phyloP scores from a whole-genome alignment of 2,113 vertebrate species.

The Gallinago jamesoni region DNA sequence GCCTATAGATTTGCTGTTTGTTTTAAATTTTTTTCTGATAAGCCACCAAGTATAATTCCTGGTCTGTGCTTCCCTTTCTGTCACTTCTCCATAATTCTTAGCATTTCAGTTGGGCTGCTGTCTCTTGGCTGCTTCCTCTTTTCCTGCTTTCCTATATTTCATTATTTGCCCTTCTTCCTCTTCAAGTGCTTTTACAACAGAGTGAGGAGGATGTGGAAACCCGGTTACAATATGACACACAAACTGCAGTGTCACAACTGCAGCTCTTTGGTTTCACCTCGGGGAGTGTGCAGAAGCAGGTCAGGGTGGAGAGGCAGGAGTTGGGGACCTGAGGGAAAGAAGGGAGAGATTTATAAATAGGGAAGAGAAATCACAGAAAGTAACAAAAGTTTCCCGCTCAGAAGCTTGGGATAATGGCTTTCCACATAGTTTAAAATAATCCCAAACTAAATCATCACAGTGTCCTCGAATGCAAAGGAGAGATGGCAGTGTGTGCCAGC shows the following conservation, averaged over 20 bases:
- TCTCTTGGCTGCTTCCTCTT: slow-evolving; percentile 89
- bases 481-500: not conserved
- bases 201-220: slow-evolving; percentile 90
- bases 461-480: not conserved
- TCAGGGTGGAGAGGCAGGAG: not conserved
- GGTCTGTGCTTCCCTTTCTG: slow-evolving; percentile 92
- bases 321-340: not conserved
- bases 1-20: not conserved
- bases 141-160: slow-evolving; percentile 95
- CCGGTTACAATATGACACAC: slow-evolving; percentile 80
- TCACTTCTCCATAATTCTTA: slow-evolving; percentile 96
- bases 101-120: slow-evolving; percentile 87
- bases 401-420: not conserved
- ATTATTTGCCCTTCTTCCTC: slow-evolving; percentile 92
- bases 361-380: not conserved
- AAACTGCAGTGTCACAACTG: slow-evolving; percentile 74
- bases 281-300: not conserved
- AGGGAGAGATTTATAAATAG: not conserved
- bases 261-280: slow-evolving; percentile 36
- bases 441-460: not conserved
- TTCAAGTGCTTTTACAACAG: slow-evolving; percentile 77
- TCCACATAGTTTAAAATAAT: not conserved
- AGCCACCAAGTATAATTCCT: slow-evolving; percentile 81
- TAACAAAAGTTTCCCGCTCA: not conserved
- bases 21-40: not conserved